A percentile compares a stretch with the other conserved stretches of the same genome.
phyloP scores from a whole-genome alignment of 2,113 vertebrate genomes.

The Electrona antarctica region DNA sequence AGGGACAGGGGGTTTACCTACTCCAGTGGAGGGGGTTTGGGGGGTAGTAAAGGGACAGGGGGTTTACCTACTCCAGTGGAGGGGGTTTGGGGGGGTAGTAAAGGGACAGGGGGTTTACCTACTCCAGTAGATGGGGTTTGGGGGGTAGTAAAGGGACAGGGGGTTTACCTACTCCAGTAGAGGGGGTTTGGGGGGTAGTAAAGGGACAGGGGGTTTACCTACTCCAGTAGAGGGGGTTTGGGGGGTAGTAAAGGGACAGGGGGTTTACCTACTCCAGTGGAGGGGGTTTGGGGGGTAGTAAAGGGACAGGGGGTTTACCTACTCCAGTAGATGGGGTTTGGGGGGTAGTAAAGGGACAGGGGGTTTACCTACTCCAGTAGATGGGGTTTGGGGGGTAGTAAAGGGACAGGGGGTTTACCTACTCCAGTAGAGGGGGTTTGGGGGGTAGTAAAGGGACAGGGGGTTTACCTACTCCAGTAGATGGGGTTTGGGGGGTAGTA shows the following conservation, averaged over 20 bases:
- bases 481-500: no score
- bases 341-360: no score
- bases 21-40: no score
- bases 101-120: constrained; percentile 70
- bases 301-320: constrained; percentile 70
- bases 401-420: constrained; percentile 70
- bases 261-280: constrained; percentile 78
- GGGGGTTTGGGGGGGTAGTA: no score
- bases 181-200: no score
- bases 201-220: constrained; percentile 70
- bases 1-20: constrained; percentile 68
- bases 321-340: constrained; percentile 86
- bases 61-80: constrained; percentile 80
- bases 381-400: no score
- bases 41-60: no score
- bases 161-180: constrained; percentile 84
- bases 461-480: constrained; percentile 84
- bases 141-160: no score
- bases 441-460: no score
- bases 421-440: constrained; percentile 84
- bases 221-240: constrained; percentile 84
- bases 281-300: no score
- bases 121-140: constrained; percentile 86
- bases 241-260: no score
- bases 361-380: constrained; percentile 84